Base-by-base conservation (phyloP, 2,888 invertebrate genomes). In the Synergus umbraculus region DNA sequence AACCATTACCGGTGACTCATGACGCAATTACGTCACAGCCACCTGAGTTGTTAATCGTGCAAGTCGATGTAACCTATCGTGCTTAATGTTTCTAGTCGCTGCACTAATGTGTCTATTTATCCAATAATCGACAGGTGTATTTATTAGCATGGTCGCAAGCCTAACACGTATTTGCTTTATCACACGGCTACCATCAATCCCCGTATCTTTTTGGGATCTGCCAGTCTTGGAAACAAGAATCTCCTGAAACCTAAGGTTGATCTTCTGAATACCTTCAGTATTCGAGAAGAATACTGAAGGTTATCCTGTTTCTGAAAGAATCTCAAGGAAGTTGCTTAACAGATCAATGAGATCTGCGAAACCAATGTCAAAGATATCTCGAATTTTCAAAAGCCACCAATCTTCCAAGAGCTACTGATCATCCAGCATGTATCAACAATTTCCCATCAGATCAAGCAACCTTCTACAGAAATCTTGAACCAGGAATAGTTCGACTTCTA, bases 21-120 rank as follows among this genome's bases (percentile, higher is more conserved):
- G 84, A 84, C 83, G 83, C 79, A 83, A 84, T 86, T 86, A 84
- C 86, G 83, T 85, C 85, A 86, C 80, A 82, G 80, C 80, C 83
- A 80, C 82, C 80, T 79, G 83, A 84, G 81, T 83, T 82, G 84
- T 82, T 84, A 81, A 83, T 83, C 82, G 82, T 79, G 82, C 79
- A 82, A 79, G 77, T 79, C 82, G 79, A 81, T 83, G 81, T 83
- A 83, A 83, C 79, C 84, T 83, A 82, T 85, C 82, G 79, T 78
- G 76, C 81, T 84, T 84, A 84, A 83, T 83, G 83, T 82, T 83
- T 84, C 83, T 86, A 84, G 82, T 82, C 81, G 80, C 78, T 83
- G 83, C 80, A 77, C 82, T 84, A 83, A 86, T 84, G 84, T 84
- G 80, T 86, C 84, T 85, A 85, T 85, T 86, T 85, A 85, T 84